Base-by-base conservation (phyloP, 1,140 invertebrate genomes). In the Riptortus pedestris region DNA sequence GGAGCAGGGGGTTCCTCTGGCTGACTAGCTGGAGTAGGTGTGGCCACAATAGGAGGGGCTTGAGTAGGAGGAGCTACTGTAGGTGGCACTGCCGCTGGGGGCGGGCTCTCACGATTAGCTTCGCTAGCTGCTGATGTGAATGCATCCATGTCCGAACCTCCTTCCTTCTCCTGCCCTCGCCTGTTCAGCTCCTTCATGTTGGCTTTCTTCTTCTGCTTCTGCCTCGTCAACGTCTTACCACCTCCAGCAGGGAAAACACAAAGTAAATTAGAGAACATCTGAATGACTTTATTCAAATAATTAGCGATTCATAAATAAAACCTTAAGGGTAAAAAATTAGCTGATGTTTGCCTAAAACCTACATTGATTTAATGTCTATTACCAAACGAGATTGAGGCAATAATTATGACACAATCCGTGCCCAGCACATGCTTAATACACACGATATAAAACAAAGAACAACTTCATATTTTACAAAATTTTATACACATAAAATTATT, bases 141-240 rank as follows among this genome's bases (percentile, higher is more conserved):
- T 29, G 77, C 76, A 69, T 79, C 77, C 78, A 79, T 79, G 60
- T 79, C 77, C 4, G 76, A 75, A 47, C 76, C 77, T 47, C 76
- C 77, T 66, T 78, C 77, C 67, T 79, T 79, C 38, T 79, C 77
- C 11, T 74, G 73, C 60, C 77, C 76, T 63, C 74, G 76, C 14
- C 74, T 73, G 68, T 77, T 79, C 7, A 75, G 60, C 20, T 78
- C 76, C 60, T 78, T 78, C 51, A 66, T 74, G 31, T 66, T 73
- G 26, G 62, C 66, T 58, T 77, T 77, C 45, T 66, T 70, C 63
- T 78, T 78, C 48, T 66, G 74, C 43, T 75, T 65, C 75, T 75
- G 26, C 60, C 65, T 62, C 51, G 48, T 38, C 57, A 45, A 20
- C 51, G 60, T 26, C 33, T 66, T 66, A 12, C 58, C 65, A 61